Evolutionary conservation across 2,888 invertebrate species (phyloP).

Genomic region (Ferrisia virgata): DNA sequence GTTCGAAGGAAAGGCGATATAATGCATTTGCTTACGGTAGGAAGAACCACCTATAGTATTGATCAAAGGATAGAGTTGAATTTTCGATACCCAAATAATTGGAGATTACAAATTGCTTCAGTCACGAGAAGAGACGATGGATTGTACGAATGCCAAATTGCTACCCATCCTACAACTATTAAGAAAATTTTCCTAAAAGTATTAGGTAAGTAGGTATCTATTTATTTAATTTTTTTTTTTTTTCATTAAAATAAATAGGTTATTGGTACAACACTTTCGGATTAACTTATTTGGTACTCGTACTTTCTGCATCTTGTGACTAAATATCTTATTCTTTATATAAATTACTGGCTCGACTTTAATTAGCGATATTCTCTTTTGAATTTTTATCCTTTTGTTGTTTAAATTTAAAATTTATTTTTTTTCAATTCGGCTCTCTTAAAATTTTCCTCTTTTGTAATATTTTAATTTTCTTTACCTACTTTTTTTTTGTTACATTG

Average conservation of each 20-base stretch:
- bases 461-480: not conserved
- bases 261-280: no score
- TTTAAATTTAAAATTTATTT: not conserved
- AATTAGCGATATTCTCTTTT: no score
- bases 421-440: not conserved
- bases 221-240: not conserved
- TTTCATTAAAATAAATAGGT: no score
- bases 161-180: conserved; percentile 63
- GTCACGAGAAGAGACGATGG: conserved; percentile 62
- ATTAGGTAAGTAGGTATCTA: conserved; percentile 53
- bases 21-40: conserved; percentile 61
- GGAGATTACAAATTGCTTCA: conserved; percentile 62
- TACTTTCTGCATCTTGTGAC: no score
- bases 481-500: not conserved
- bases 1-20: conserved; percentile 59
- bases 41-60: conserved; percentile 59
- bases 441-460: not conserved
- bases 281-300: no score
- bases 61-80: conserved; percentile 61
- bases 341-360: no score
- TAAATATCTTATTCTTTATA: no score
- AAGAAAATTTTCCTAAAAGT: conserved; percentile 61
- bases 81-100: conserved; percentile 63
- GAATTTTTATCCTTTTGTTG: not conserved
- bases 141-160: conserved; percentile 64